Evolutionary conservation across 2,888 invertebrate genomes (phyloP), one percentile per base, ranked within the genome.

Genomic region (Chrysolina americana): DNA sequence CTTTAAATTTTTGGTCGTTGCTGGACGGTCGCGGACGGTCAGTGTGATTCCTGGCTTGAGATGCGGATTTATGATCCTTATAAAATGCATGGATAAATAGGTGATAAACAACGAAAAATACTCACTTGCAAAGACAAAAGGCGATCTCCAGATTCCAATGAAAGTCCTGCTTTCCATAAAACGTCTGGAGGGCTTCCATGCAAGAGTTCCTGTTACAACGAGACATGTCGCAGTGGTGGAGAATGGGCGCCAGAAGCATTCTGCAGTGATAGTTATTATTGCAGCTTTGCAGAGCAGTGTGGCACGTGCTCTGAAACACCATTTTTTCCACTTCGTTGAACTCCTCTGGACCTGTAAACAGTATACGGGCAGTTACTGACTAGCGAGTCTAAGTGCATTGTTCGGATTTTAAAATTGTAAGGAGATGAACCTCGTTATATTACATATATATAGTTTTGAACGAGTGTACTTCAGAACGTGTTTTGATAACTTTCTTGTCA

Each of bases 141-240:
- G 96, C 97, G 83, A 96, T 94, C 88, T 96, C 96, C 79, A 96
- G 92, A 86, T 95, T 96, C 92, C 95, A 94, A 81, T 93, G 93
- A 80, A 94, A 93, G 72, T 93, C 93, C 21, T 94, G 93, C 84
- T 93, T 93, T 87, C 94, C 92, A 89, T 96, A 97, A 89, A 97
- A 96, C 71, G 93, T 92, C 86, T 96, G 93, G 82, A 97, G 89
- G 68, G 96, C 94, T 78, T 93, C 91, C 96, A 96, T 96, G 88
- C 97, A 97, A 75, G 95, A 94, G 85, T 95, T 94, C 78, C 95
- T 91, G 87, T 94, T 94, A 88, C 96, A 97, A 80, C 93, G 90
- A 81, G 91, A 90, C 83, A 91, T 88, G 85, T 95, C 95, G 86
- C 97, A 97, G 87, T 94, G 93, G 89, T 93, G 94, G 83, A 96